Base-by-base conservation (phyloP, 2,888 invertebrate genomes). In the Drosophila eohydei region DNA sequence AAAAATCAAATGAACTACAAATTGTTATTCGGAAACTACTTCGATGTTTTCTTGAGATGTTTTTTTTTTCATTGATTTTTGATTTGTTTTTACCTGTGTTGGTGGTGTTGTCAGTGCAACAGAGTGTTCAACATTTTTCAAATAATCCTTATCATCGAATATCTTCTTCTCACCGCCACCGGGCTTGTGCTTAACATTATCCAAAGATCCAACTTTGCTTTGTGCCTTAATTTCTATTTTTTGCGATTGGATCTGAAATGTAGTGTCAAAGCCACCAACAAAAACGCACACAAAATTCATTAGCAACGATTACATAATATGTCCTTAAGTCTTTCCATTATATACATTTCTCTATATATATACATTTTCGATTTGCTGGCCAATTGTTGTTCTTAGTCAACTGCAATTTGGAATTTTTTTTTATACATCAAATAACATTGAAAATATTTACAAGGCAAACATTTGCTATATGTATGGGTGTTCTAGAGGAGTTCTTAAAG, bases 151-250 rank as follows among this genome's bases (percentile, higher is more conserved):
- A 93, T 97, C 97, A 92, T 97, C 97, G 93, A 97, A 97, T 91
- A 98, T 98, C 94, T 97, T 98, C 94, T 97, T 96, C 83, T 97
- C 97, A 54, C 98, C 98, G 74, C 98, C 98, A 86, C 97, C 97
- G 66, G 98, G 97, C 94, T 95, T 97, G 94, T 98, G 96, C 93
- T 93, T 93, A 85, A 98, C 95, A 93, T 98, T 98, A 93, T 97
- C 97, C 94, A 97, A 92, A 64, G 98, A 98, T 86, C 98, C 98
- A 85, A 98, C 94, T 94, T 98, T 97, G 93, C 98, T 97, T 93
- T 96, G 95, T 80, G 96, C 98, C 94, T 97, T 98, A 94, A 98
- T 95, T 90, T 98, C 97, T 93, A 98, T 93, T 94, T 98, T 98
- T 94, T 97, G 96, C 90, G 95, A 96, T 94, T 97, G 96, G 91